Percentiles rank a stretch among this genome's conserved stretches.
These are phyloP conservation scores for Dreissena polymorpha DNA, from an alignment of 1,140 invertebrate species.

Conservation along the genomic window DNA sequence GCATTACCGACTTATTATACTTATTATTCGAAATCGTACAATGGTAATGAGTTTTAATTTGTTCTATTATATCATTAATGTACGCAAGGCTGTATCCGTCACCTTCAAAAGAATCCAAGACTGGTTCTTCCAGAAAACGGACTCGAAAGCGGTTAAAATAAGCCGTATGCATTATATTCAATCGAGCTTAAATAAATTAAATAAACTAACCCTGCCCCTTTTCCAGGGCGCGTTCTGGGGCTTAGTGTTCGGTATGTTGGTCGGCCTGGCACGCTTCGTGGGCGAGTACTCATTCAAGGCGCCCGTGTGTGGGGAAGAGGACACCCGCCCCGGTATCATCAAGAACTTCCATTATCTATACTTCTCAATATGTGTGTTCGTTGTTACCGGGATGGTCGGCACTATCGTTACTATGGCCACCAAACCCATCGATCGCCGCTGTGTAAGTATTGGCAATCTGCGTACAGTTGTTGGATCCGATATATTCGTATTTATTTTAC, in stretches of 20 bases:
- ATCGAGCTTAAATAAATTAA: not conserved
- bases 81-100: too few relatives aligned
- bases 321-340: conserved; percentile 69
- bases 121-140: too few relatives aligned
- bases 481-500: not conserved
- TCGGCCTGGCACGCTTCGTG: conserved; percentile 78
- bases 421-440: conserved; percentile 70
- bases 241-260: conserved; percentile 80
- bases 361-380: conserved; percentile 76
- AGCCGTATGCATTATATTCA: too few relatives aligned
- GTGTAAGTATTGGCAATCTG: conserved; percentile 64
- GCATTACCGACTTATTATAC: too few relatives aligned
- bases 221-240: conserved; percentile 82
- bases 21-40: too few relatives aligned
- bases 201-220: not conserved
- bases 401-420: conserved; percentile 73
- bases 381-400: conserved; percentile 66
- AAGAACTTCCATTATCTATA: conserved; percentile 78
- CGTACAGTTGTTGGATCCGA: not conserved
- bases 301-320: conserved; percentile 65
- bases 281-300: conserved; percentile 72
- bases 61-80: too few relatives aligned
- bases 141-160: too few relatives aligned
- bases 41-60: too few relatives aligned
- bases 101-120: too few relatives aligned